Base-by-base conservation (phyloP, 2,888 invertebrate species). In the Phalera bucephala region DNA sequence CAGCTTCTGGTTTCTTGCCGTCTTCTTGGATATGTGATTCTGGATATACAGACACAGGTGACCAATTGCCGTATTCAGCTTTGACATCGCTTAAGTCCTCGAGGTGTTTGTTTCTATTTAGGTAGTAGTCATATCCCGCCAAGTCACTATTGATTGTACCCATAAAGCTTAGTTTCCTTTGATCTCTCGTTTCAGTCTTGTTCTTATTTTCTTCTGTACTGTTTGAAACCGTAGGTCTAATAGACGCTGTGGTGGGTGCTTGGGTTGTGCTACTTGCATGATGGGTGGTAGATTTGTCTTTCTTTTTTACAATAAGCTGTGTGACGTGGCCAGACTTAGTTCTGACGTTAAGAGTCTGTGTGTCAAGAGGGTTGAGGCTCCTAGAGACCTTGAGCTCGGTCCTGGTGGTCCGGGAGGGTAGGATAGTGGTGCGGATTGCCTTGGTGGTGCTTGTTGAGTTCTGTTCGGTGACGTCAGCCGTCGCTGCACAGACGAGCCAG, bases 381-480 rank as follows among this genome's bases (percentile, higher is more conserved):
- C 95, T 90, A 1, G 95, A 93, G 11, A 95, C 95, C 71, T 95
- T 94, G 26, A 95, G 84, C 71, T 95, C 94, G 0, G 95, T 95
- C 40, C 95, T 90, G 12, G 95, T 92, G 26, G 94, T 90, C 36
- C 93, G 86, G 3, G 94, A 92, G 1, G 89, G 87, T 15, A 90
- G 70, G 38, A 87, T 83, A 26, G 88, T 85, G 28, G 87, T 86
- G 37, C 89, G 77, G 15, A 88, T 75, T 13, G 85, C 64, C 44
- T 88, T 80, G 41, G 84, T 77, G 55, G 84, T 78, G 54, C 83
- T 79, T n/a, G 73, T 78, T n/a, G n/a, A n/a, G 61, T 80, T 82
- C 41, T 79, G 77, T 34, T 88, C 86, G 45, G 59, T 55, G 22
- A 67, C 40, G 10, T 83, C 79, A n/a, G 72, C 59, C 13, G 76